These are phyloP conservation scores for Poecilia gillii DNA, from an alignment of 2,797 vertebrate genomes.

Conservation along the genomic window DNA sequence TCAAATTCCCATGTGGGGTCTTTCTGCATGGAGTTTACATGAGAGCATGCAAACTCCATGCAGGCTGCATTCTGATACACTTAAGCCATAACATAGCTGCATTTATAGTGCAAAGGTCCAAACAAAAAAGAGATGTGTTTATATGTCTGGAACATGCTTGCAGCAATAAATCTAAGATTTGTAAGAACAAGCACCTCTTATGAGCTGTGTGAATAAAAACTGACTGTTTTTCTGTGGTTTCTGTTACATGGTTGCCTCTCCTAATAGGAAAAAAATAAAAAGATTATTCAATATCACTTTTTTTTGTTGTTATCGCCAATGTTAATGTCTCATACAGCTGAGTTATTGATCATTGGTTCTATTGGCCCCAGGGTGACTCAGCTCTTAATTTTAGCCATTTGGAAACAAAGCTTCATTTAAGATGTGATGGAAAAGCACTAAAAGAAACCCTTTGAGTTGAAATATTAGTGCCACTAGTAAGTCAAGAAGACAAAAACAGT, in stretches of 20 bases:
- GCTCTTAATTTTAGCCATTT: constrained; percentile 41
- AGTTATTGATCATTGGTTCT: constrained; percentile 50
- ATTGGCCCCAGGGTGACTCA: constrained; percentile 52
- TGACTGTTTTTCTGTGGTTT: background rate
- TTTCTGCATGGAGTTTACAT: background rate
- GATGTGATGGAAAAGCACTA: background rate
- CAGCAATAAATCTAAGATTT: background rate
- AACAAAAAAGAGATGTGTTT: background rate
- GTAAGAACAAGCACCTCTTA: background rate
- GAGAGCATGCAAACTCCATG: background rate
- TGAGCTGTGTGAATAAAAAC: background rate
- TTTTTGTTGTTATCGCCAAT: constrained; percentile 20
- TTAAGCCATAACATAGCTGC: background rate
- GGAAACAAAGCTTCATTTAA: constrained; percentile 9
- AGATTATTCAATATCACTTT: background rate
- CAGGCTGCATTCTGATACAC: background rate
- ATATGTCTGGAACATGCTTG: background rate
- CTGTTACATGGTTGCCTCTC: background rate
- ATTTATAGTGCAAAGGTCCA: background rate
- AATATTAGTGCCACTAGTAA: background rate
- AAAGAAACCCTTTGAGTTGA: background rate
- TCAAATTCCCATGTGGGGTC: background rate
- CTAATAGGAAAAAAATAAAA: constrained; percentile 15
- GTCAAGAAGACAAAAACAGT: constrained; percentile 13
- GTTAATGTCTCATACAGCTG: constrained; percentile 18